Base-by-base conservation (phyloP, 2,888 invertebrate genomes). In the Frankliniella intonsa region DNA sequence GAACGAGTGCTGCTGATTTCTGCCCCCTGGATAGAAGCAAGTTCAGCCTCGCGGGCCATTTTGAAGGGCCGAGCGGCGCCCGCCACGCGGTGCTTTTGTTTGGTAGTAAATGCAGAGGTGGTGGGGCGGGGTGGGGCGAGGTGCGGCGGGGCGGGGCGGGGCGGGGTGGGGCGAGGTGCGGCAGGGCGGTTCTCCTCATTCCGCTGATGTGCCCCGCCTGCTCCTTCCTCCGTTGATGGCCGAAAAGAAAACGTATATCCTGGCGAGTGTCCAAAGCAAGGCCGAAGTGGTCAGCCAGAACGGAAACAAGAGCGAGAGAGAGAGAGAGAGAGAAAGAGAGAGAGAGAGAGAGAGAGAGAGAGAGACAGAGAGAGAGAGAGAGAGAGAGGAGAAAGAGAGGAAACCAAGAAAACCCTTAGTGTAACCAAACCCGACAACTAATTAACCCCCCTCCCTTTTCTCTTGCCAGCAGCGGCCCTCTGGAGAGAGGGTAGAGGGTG, bases 351-450 rank as follows among this genome's bases (percentile, higher is more conserved):
- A 76, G 22, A 12, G 69, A 22, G 69, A 12, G 69, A 22, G 22
- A 76, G 69, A 25, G 25, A 22, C 3, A 76, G 22, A 12, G 69
- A 22, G 69, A 12, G 69, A 22, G n/a, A n/a, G 69, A 69, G 22
- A 22, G 55, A 8, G 3, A 8, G 55, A 8, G 55, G 55, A 55
- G 55, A 17, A 10, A 25, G 69, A 22, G 69, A 25, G 12, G 69
- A 22, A 76, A 76, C 69, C 69, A 22, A 76, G 69, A 76, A 76
- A 76, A 76, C 69, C 69, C 69, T 76, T 76, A 76, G 69, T 76
- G 69, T 76, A 76, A 76, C 69, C 69, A 76, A 76, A 76, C 69
- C 69, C 69, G 69, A 76, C 69, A 76, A 76, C 69, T 76, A 76
- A 76, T 76, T 76, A 76, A 76, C 22, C 69, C 22, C 25, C n/a